Base-by-base conservation (phyloP, 2,888 invertebrate genomes). In the Drosophila algonquin region DNA sequence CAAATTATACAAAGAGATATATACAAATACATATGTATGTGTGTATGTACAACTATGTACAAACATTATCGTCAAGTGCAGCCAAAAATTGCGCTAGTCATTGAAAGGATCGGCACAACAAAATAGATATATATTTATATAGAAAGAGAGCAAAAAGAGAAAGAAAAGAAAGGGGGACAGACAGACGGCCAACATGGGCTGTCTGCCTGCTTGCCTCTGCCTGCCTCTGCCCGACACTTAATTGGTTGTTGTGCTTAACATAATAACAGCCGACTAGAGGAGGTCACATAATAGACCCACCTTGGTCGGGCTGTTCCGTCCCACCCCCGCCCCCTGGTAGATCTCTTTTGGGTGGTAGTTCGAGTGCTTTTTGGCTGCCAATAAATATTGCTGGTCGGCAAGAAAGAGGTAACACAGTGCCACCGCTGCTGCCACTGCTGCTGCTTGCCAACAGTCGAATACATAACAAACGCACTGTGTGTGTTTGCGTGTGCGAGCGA, bases 231-330 rank as follows among this genome's bases (percentile, higher is more conserved):
- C 68, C 79, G 79, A 74, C 76, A 79, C 71, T 65, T 89, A 88
- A 89, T 85, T 83, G 85, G 73, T 81, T 87, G 89, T 89, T 86
- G 76, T 85, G 73, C 72, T 80, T 75, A 89, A 81, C 85, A 86
- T 87, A 86, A 84, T 87, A 84, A 89, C 69, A 47, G 65, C 46
- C 21, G 47, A 58, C 35, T 57, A 54, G 53, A 63, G 77, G 77
- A 84, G 81, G 79, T 87, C 83, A 83, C 83, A 83, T 77, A 88
- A 79, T 76, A 77, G 71, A 67, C 73, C 69, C 32, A 24, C 53
- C 16, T 45, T 12, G 21, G 2, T 27, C 7, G 50, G 5, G 3
- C 32, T 67, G 24, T 24, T 18, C 24, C 24, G 4, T 32, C 35
- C 48, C 53, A 16, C 24, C 24, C 48, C 53, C n/a, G 6, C 24